Conservation (phyloP, 2,888 invertebrate species). For the Agrotis segetum region DNA sequence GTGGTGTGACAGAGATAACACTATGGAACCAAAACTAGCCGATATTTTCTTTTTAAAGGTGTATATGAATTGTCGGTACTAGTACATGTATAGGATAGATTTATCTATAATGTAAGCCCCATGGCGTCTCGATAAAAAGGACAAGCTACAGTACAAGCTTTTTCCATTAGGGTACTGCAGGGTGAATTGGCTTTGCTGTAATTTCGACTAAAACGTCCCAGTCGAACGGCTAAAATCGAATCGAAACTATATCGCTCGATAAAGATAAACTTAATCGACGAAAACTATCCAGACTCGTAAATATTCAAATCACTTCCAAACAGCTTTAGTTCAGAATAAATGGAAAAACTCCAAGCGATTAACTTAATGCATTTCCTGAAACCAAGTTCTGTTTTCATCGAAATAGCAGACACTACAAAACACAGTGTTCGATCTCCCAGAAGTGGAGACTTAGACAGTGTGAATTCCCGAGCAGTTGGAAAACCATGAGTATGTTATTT, state of each 20-base stretch:
- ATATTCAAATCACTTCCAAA: slow-evolving; percentile 31
- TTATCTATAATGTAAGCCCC: background rate
- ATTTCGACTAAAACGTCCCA: slow-evolving; percentile 2
- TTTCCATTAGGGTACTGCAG: slow-evolving; percentile 8
- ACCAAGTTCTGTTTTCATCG: slow-evolving; percentile 27
- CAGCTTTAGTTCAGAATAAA: background rate
- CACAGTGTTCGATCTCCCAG: slow-evolving; percentile 28
- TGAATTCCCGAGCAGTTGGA: slow-evolving; percentile 41
- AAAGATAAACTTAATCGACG: slow-evolving; percentile 10
- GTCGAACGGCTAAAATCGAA: slow-evolving; percentile 6
- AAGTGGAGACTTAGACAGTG: slow-evolving; percentile 32
- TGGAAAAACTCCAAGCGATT: slow-evolving; percentile 6
- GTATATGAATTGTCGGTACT: too few relatives aligned
- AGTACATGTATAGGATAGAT: background rate
- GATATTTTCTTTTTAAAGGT: too few relatives aligned
- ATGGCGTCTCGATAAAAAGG: background rate
- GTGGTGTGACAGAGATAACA: too few relatives aligned
- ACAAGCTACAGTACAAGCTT: slow-evolving; percentile 10
- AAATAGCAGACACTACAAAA: slow-evolving; percentile 11
- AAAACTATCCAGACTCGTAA: slow-evolving; percentile 22
- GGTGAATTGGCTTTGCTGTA: background rate
- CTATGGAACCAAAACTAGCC: too few relatives aligned
- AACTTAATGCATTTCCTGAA: slow-evolving; percentile 27
- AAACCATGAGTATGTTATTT: slow-evolving; percentile 58
- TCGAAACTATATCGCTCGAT: background rate